These are phyloP conservation scores for Mesochorus sp. DNA, from an alignment of 2,888 invertebrate species.

Conservation along the genomic window DNA sequence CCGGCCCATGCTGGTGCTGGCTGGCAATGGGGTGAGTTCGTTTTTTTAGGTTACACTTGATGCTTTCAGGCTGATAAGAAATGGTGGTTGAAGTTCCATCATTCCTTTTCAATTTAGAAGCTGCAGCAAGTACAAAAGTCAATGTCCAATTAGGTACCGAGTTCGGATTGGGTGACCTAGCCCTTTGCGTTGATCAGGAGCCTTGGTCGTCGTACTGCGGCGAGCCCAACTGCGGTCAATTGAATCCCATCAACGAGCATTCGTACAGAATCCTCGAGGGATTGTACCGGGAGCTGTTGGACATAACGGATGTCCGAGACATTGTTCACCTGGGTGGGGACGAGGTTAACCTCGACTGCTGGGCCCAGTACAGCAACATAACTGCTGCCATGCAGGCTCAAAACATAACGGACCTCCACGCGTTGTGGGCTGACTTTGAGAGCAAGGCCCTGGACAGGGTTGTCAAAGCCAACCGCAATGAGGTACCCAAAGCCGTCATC, in stretches of 20 bases:
- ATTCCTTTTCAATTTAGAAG: background rate
- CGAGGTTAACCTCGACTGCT: conserved; percentile 92
- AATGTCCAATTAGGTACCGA: conserved; percentile 81
- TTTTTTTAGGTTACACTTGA: background rate
- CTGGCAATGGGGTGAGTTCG: conserved; percentile 89
- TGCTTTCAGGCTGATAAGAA: background rate
- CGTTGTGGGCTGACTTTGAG: conserved; percentile 91
- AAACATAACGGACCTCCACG: conserved; percentile 90
- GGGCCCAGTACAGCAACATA: conserved; percentile 84
- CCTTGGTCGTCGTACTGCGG: conserved; percentile 92
- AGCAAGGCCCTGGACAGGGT: conserved; percentile 85
- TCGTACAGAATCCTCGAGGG: conserved; percentile 89
- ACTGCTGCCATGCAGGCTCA: conserved; percentile 84
- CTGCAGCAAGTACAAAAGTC: background rate
- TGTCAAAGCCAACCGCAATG: conserved; percentile 85
- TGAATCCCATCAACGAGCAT: conserved; percentile 91
- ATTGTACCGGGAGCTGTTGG: conserved; percentile 89
- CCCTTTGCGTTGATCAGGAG: conserved; percentile 91
- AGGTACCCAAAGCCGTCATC: conserved; percentile 84
- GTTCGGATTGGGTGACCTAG: conserved; percentile 89
- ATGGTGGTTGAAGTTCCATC: background rate
- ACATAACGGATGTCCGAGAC: conserved; percentile 89
- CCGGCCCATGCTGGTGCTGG: conserved; percentile 95
- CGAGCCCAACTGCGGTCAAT: conserved; percentile 93
- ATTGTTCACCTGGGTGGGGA: conserved; percentile 93